Conservation (phyloP, 2,113 vertebrate species). For the Lycaon pictus region DNA sequence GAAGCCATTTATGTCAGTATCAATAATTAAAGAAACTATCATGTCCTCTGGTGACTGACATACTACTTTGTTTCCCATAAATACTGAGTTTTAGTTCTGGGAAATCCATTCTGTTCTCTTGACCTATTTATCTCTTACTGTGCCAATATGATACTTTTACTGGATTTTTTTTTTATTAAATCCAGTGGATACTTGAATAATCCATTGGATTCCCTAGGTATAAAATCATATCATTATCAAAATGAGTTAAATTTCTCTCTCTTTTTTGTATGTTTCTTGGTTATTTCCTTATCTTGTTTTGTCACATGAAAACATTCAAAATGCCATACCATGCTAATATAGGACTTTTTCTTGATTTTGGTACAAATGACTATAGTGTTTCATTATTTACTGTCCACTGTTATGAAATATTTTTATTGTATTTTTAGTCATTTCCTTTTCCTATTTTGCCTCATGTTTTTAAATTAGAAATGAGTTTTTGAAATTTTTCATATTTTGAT, state of each 20-base stretch:
- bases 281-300: conserved; percentile 38
- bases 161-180: conserved; percentile 31
- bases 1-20: conserved; percentile 18
- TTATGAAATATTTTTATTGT: not conserved
- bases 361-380: not conserved
- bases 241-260: conserved; percentile 7
- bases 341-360: not conserved
- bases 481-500: conserved; percentile 7
- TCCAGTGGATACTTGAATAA: not conserved
- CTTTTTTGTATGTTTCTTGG: conserved; percentile 5
- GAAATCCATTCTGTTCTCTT: not conserved
- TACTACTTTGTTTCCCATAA: not conserved
- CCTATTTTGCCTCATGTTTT: not conserved
- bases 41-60: not conserved
- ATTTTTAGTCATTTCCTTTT: conserved; percentile 28
- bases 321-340: not conserved
- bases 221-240: conserved; percentile 23
- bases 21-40: conserved; percentile 9
- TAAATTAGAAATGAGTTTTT: not conserved
- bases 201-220: not conserved
- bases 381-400: not conserved
- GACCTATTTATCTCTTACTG: not conserved
- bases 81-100: not conserved
- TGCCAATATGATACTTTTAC: not conserved
- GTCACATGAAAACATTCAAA: not conserved